Evolutionary conservation across 2,888 invertebrate genomes (phyloP).

Genomic region (Epinotia nisella): DNA sequence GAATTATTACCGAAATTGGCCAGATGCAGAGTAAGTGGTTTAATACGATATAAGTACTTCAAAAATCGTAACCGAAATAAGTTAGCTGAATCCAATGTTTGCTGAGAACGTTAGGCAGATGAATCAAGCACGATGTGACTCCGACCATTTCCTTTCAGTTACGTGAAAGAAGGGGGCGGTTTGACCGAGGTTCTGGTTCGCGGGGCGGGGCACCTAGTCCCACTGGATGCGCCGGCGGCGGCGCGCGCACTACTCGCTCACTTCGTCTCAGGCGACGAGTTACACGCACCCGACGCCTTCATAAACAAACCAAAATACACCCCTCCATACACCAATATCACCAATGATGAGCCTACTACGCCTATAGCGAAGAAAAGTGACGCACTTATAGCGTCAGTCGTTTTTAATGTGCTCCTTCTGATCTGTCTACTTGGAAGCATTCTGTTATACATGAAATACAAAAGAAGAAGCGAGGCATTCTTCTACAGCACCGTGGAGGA

Average conservation of each 20-base stretch:
- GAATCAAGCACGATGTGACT: neutral
- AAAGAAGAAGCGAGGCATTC: conserved; percentile 36
- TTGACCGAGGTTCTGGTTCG: conserved; percentile 84
- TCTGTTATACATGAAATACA: conserved; percentile 25
- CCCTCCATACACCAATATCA: conserved; percentile 12
- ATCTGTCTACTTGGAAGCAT: conserved; percentile 32
- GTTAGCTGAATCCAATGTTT: neutral
- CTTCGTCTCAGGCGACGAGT: conserved; percentile 28
- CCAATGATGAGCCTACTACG: neutral
- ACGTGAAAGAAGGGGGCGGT: conserved; percentile 81
- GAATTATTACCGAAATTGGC: too few species aligned
- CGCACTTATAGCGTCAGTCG: conserved; percentile 34
- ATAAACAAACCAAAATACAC: conserved; percentile 27
- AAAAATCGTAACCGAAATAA: neutral
- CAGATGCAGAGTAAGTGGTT: too few species aligned
- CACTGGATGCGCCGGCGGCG: conserved; percentile 83
- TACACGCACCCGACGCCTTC: conserved; percentile 9
- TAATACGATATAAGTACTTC: too few species aligned
- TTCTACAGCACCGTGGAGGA: conserved; percentile 42
- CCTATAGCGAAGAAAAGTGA: neutral
- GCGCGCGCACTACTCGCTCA: conserved; percentile 13
- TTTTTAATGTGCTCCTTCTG: conserved; percentile 43
- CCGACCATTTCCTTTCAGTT: conserved; percentile 64
- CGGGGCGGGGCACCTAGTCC: conserved; percentile 86
- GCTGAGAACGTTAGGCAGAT: neutral